Conservation (phyloP, 2,888 invertebrate genomes). For the Heteromyza rotundicornis region DNA sequence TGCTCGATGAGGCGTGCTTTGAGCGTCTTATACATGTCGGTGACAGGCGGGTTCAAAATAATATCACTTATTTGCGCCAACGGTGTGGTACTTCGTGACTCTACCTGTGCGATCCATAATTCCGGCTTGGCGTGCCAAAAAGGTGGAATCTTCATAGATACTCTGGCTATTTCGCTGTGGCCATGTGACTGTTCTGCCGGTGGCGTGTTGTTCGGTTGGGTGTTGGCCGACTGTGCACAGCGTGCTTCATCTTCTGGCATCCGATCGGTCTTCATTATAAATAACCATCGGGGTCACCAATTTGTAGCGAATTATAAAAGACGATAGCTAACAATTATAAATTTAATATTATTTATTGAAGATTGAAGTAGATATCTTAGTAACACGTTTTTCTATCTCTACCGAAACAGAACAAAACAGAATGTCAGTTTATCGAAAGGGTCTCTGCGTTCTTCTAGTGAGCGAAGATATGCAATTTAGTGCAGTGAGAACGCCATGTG, state of each 20-base stretch:
- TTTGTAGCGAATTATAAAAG: not conserved
- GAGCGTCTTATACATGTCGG: conserved; percentile 26
- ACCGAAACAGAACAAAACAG: conserved; percentile 21
- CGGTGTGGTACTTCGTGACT: conserved; percentile 17
- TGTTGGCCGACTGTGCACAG: not conserved
- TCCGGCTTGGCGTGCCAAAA: conserved; percentile 20
- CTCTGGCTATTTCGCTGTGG: no score
- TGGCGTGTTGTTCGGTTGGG: not conserved
- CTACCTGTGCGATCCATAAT: conserved; percentile 41
- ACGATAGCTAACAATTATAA: not conserved
- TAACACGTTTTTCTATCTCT: no score
- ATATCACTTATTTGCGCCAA: conserved; percentile 30
- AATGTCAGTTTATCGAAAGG: conserved; percentile 57
- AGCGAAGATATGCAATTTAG: no score
- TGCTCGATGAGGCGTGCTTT: conserved; percentile 29
- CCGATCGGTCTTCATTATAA: not conserved
- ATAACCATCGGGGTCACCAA: not conserved
- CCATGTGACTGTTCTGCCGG: no score
- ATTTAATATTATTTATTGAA: not conserved
- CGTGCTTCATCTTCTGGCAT: no score
- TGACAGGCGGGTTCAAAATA: conserved; percentile 24
- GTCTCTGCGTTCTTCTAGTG: no score
- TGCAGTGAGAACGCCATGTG: no score
- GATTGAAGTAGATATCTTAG: no score
- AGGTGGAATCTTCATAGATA: conserved; percentile 7